Evolutionary conservation across 2,113 vertebrate species (phyloP).

Genomic region (Arothron firmamentum): DNA sequence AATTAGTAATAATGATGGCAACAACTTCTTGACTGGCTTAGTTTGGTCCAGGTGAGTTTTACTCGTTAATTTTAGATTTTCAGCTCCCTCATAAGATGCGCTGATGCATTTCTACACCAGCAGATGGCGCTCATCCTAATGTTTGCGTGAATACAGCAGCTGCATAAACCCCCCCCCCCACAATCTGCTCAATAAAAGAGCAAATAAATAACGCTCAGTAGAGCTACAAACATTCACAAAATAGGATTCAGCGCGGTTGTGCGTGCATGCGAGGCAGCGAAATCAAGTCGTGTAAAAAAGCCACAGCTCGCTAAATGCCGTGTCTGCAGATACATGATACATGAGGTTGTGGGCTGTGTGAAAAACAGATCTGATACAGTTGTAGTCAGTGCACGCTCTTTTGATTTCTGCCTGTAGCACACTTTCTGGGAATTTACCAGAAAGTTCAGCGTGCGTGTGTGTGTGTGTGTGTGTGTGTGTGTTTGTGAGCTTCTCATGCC

Average conservation of each 20-base stretch:
- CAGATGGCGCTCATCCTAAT: not conserved
- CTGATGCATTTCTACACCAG: not conserved
- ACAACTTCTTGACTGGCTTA: constrained; percentile 29
- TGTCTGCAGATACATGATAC: constrained; percentile 11
- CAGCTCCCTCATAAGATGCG: not conserved
- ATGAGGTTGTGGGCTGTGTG: constrained; percentile 50
- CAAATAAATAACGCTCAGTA: not conserved
- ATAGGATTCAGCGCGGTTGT: not conserved
- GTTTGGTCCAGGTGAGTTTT: constrained; percentile 29
- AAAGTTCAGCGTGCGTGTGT: constrained; percentile 35
- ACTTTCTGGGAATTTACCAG: constrained; percentile 39
- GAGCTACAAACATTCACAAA: not conserved
- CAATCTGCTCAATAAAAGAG: not conserved
- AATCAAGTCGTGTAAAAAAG: constrained; percentile 20
- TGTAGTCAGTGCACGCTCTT: constrained; percentile 50
- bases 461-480: constrained; percentile 11
- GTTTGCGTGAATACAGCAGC: not conserved
- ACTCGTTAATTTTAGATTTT: constrained; percentile 12
- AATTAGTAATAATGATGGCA: constrained; percentile 29
- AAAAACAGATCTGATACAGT: constrained; percentile 57
- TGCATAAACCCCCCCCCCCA: not conserved
- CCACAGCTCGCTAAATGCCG: constrained; percentile 11
- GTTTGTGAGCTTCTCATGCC: constrained; percentile 27
- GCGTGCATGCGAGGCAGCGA: not conserved
- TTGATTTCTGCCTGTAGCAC: constrained; percentile 45